Conservation (phyloP, 2,888 invertebrate genomes). For the Nephrocerus scutellatus region DNA sequence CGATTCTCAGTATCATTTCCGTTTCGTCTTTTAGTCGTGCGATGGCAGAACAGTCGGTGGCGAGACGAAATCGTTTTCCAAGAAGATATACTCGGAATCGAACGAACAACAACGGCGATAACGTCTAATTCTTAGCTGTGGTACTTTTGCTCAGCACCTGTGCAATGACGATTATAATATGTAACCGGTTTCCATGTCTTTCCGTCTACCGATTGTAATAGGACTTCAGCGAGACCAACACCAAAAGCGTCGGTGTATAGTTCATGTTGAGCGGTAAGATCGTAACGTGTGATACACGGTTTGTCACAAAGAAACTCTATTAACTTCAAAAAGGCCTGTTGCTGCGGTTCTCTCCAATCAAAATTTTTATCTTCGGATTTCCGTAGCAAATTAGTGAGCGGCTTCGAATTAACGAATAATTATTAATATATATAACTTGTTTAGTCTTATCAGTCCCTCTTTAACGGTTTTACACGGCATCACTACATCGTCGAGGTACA, state of each 20-base stretch:
- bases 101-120: conserved; percentile 21
- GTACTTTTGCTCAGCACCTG: conserved; percentile 15
- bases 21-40: conserved; percentile 12
- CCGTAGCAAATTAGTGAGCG: conserved; percentile 9
- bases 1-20: conserved; percentile 12
- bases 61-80: too few relatives aligned
- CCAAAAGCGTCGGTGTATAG: conserved; percentile 21
- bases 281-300: conserved; percentile 15
- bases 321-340: conserved; percentile 10
- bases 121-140: conserved; percentile 22
- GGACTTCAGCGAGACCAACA: conserved; percentile 21
- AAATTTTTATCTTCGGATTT: conserved; percentile 13
- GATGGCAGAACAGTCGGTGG: too few relatives aligned
- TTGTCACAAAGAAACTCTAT: conserved; percentile 8
- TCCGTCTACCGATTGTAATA: conserved; percentile 15
- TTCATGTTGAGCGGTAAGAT: conserved; percentile 15
- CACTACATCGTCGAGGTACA: conserved; percentile 13
- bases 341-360: conserved; percentile 7
- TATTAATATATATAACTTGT: too few relatives aligned
- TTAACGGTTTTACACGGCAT: too few relatives aligned
- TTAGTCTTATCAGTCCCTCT: too few relatives aligned
- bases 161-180: conserved; percentile 21
- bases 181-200: conserved; percentile 18
- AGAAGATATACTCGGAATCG: too few relatives aligned
- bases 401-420: too few relatives aligned